These are phyloP conservation scores for Centruroides sculpturatus DNA, from an alignment of 1,140 invertebrate species.

Conservation along the genomic window DNA sequence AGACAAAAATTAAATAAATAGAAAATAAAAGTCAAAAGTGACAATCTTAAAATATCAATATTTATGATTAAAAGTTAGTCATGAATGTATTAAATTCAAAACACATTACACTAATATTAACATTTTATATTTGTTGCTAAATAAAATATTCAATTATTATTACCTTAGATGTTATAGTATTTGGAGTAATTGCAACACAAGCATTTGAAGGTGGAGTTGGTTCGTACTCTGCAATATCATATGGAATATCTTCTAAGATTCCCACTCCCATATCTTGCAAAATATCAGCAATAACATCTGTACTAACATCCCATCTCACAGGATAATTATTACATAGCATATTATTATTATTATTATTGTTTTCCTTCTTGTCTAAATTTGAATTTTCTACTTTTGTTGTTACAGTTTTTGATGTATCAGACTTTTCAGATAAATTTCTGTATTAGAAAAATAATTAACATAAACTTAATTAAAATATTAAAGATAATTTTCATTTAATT, in stretches of 20 bases:
- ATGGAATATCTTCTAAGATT: constrained; percentile 28
- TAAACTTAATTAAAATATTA: background rate
- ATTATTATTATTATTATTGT: background rate
- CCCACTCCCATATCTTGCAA: constrained; percentile 34
- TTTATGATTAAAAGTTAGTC: too few species aligned
- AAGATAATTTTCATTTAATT: too few species aligned
- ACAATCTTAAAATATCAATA: too few species aligned
- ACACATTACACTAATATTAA: too few species aligned
- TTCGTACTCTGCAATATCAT: background rate
- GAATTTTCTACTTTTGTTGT: background rate
- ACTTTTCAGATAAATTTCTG: background rate
- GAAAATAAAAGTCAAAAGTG: too few species aligned
- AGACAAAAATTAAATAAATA: too few species aligned
- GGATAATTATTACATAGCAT: background rate
- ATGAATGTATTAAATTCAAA: too few species aligned
- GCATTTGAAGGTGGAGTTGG: background rate
- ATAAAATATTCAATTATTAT: background rate
- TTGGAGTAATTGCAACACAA: background rate
- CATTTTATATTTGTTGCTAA: too few species aligned
- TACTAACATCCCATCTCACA: background rate
- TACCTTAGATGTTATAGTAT: background rate
- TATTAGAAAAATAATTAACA: background rate
- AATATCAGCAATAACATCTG: constrained; percentile 16
- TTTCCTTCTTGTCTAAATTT: background rate
- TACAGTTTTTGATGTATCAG: background rate